These are phyloP conservation scores for Leuciscus waleckii DNA, from an alignment of 2,797 vertebrate genomes.

Conservation along the genomic window DNA sequence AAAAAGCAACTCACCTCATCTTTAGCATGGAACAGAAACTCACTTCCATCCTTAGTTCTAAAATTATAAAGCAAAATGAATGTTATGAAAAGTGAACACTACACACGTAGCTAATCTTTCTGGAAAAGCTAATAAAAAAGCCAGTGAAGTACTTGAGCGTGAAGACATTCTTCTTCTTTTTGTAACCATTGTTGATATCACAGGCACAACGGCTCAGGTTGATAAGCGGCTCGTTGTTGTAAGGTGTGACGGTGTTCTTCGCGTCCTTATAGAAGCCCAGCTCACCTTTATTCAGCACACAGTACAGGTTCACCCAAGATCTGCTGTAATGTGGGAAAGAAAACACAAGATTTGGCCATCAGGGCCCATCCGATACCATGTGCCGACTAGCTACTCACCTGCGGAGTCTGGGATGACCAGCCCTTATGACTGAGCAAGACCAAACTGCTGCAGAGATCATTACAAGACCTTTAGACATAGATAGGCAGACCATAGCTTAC, in stretches of 20 bases:
- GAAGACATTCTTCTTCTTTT: constrained; percentile 98
- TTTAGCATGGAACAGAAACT: constrained; percentile 94
- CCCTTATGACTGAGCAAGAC: constrained; percentile 55
- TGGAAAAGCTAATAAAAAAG: neutral
- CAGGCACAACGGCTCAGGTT: constrained; percentile 85
- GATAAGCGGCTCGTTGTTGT: constrained; percentile 87
- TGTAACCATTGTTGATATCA: constrained; percentile 92
- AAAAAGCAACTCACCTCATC: constrained; percentile 85
- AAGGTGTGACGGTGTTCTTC: constrained; percentile 83
- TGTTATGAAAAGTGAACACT: neutral
- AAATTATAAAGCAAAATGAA: constrained; percentile 46
- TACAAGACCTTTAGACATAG: constrained; percentile 54
- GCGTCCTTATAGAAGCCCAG: constrained; percentile 95
- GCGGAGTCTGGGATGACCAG: constrained; percentile 64
- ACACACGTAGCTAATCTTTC: neutral
- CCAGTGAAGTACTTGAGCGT: constrained; percentile 86
- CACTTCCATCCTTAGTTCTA: constrained; percentile 91
- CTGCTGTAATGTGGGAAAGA: constrained; percentile 79
- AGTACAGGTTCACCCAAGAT: constrained; percentile 97
- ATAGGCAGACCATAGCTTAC: constrained; percentile 74
- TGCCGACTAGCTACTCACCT: constrained; percentile 78
- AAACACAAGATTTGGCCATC: constrained; percentile 48
- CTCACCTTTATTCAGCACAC: constrained; percentile 93
- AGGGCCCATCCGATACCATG: neutral
- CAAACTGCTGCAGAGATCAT: constrained; percentile 59